A percentile compares a stretch with the other conserved stretches of the same genome.
Conservation (phyloP, 2,888 invertebrate genomes). For the Oeneis ivallda region DNA sequence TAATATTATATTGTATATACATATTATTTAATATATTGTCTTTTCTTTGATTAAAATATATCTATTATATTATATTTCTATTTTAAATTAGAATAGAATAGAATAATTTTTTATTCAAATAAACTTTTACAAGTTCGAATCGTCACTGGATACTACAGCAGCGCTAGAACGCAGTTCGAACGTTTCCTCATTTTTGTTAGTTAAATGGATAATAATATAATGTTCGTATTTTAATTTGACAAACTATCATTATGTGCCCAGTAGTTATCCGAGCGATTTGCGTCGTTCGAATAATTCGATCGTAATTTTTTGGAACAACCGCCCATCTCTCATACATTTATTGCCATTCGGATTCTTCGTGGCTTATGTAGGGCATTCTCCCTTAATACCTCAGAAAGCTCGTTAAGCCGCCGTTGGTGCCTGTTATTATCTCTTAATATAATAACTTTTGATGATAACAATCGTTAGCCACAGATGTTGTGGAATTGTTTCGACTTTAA, state of each 20-base stretch:
- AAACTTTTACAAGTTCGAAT: too few relatives aligned
- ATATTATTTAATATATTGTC: too few relatives aligned
- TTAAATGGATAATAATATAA: neutral
- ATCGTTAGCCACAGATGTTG: conserved; percentile 20
- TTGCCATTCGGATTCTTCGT: conserved; percentile 1
- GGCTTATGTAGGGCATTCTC: conserved; percentile 17
- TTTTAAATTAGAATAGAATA: too few relatives aligned
- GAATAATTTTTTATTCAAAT: too few relatives aligned
- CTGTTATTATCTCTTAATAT: conserved; percentile 21
- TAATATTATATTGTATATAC: too few relatives aligned
- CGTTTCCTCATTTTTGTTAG: neutral
- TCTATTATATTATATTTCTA: too few relatives aligned
- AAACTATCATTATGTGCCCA: neutral
- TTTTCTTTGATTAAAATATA: too few relatives aligned
- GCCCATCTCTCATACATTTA: neutral
- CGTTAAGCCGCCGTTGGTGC: conserved; percentile 14
- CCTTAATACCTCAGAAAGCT: conserved; percentile 16
- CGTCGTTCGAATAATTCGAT: too few relatives aligned
- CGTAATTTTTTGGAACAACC: too few relatives aligned
- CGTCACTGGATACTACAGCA: too few relatives aligned
- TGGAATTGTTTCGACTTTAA: conserved; percentile 16
- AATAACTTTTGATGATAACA: conserved; percentile 23
- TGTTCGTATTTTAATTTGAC: neutral
- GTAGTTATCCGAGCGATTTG: too few relatives aligned
- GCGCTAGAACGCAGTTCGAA: too few relatives aligned